Base-by-base conservation (phyloP, 2,888 invertebrate genomes). In the Xylota segnis region DNA sequence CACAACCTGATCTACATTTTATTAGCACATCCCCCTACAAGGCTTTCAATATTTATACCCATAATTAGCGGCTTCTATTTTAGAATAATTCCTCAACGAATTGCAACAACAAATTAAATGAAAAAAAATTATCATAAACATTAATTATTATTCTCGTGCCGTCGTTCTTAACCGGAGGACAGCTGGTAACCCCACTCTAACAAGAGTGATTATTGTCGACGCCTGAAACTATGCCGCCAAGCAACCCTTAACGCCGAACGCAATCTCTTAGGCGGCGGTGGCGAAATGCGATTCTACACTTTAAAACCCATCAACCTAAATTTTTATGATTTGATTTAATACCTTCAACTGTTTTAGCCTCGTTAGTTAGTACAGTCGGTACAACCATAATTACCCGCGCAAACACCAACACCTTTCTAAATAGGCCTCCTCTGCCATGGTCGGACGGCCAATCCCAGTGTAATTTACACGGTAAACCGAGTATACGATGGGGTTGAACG, bases 281-380 rank as follows among this genome's bases (percentile, higher is more conserved):
- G 0, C 12, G 14, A 83, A 83, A 83, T 81, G 81, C 84, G 58
- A 84, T 75, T 81, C 81, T 37, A 27, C 81, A 75, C 81, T 84
- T 84, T 81, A 84, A 84, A 84, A 84, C 84, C 71, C 84, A 81
- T 84, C 84, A 84, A 40, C 61, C 70, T 37, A 58, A 58, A 63
- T 63, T 18, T n/a, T 34, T n/a, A 29, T 37, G 23, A 7, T 16
- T 50, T 79, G 61, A 71, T 81, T 75, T 68, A 81, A 29, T 74
- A 32, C 16, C 40, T 23, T 37, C 29, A 32, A 47, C 61, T 56
- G 68, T 78, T 78, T 78, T 40, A 79, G 68, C 65, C 70, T 81
- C 75, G 74, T 84, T 84, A 75, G 63, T 32, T 7, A 32, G 32
- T 37, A 12, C 23, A 1, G 23, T 1, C 3, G 23, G 40, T 23